Evolutionary conservation across 2,888 invertebrate species (phyloP), one percentile per base, ranked within the genome.

Genomic region (Halictus ligatus): DNA sequence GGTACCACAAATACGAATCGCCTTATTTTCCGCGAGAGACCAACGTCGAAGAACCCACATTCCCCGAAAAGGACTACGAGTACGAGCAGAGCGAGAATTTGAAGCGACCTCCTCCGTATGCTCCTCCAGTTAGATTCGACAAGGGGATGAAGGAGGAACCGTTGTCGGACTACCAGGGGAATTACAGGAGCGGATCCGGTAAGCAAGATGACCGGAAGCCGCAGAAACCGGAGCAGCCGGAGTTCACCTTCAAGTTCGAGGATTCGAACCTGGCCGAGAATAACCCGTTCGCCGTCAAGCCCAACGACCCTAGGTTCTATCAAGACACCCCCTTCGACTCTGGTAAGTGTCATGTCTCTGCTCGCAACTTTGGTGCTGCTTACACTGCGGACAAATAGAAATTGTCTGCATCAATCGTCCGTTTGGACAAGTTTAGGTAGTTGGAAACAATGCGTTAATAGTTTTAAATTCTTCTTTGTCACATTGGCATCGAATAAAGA

Each of bases 301-400:
- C 95, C 6, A 94, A 95, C 60, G 95, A 95, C 90, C 95, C 95
- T 0, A 93, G 95, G 75, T 95, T 94, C 89, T 95, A 95, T 87
- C 89, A 93, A 74, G 91, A 93, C 0, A 75, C 35, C 13, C 83
- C 88, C 8, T 91, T 92, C 48, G 83, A 75, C 12, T 54, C 72
- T 10, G 87, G 91, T 91, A 82, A 69, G 67, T 67, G 15, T n/a
- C 40, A 21, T 21, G 8, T 54, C 50, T 54, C 50, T 54, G 50
- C 18, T 50, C 7, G 35, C 35, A 35, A 35, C 35, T 5, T 35
- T 35, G 35, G 5, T 5, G 35, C 35, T 35, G 5, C 4, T 35
- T 43, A 43, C 8, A 43, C 43, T 43, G 43, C 4, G 1, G 43
- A 40, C 3, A 54, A 21, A 21, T 54, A 2, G 2, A 8, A 54